Conservation (phyloP, 2,113 vertebrate species). For the Ammospiza caudacuta region DNA sequence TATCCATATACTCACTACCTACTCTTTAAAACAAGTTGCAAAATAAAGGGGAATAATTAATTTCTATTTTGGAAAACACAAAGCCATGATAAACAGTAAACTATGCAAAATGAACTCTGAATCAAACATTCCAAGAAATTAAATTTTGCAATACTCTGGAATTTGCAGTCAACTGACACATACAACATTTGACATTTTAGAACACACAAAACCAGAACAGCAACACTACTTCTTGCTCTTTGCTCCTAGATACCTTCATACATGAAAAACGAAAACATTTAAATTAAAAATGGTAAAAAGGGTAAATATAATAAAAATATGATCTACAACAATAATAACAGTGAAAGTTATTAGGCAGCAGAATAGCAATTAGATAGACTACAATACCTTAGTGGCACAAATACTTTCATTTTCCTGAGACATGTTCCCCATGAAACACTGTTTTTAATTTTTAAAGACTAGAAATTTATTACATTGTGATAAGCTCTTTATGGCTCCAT, state of each 20-base stretch:
- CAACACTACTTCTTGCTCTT: neutral
- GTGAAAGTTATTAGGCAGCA: neutral
- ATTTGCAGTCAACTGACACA: neutral
- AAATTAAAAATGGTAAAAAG: conserved; percentile 6
- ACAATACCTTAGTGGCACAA: conserved; percentile 1
- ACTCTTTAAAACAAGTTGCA: neutral
- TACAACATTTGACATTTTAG: neutral
- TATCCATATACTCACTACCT: neutral
- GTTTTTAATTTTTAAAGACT: conserved; percentile 59
- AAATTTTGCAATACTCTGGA: neutral
- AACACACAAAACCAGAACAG: neutral
- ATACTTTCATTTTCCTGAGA: conserved; percentile 23
- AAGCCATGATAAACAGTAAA: neutral
- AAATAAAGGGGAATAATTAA: neutral
- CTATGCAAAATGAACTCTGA: neutral
- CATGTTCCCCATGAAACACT: neutral
- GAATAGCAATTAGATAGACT: neutral
- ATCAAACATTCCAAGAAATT: neutral
- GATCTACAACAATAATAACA: conserved; percentile 32
- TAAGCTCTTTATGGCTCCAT: neutral
- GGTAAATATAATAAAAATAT: conserved; percentile 30
- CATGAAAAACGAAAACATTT: neutral
- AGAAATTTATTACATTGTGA: neutral
- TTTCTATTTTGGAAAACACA: neutral
- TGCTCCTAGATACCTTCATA: neutral